phyloP scores from a whole-genome alignment of 2,113 vertebrate species.

The Lasiurus cinereus region DNA sequence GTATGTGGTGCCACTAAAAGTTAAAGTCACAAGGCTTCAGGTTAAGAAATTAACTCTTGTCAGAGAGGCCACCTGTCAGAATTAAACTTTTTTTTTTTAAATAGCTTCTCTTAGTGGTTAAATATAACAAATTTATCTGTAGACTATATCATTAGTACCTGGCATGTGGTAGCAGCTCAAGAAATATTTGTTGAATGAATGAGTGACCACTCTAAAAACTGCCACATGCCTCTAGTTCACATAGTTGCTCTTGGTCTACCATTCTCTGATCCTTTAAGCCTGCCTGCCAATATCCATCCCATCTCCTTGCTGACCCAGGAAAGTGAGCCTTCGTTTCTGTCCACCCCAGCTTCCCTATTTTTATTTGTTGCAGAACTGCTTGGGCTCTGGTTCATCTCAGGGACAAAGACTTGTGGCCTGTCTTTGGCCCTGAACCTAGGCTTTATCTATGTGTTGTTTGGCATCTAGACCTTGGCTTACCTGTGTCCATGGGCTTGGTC shows the following conservation, averaged over 20 bases:
- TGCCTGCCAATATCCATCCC: neutral
- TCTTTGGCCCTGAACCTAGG: neutral
- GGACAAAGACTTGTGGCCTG: neutral
- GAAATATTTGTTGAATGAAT: neutral
- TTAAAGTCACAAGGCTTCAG: conserved; percentile 7
- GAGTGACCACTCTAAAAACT: neutral
- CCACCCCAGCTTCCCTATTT: neutral
- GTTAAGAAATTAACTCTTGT: conserved; percentile 60
- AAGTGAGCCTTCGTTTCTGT: neutral
- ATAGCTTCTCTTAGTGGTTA: conserved; percentile 20
- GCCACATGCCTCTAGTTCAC: neutral
- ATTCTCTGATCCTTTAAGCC: neutral
- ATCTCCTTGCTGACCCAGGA: neutral
- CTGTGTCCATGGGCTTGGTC: neutral
- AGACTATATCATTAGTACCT: neutral
- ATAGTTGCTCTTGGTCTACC: neutral
- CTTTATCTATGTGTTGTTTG: neutral
- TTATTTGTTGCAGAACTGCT: neutral
- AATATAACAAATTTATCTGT: neutral
- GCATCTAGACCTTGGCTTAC: neutral
- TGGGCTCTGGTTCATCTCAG: neutral
- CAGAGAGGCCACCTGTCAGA: neutral
- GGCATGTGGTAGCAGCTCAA: neutral
- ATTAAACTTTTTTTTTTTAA: neutral
- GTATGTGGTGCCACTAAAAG: neutral